Percentiles rank a stretch among this genome's conserved stretches.
Evolutionary conservation across 2,888 invertebrate genomes (phyloP).

Genomic region (Rotaria magnacalcarata): DNA sequence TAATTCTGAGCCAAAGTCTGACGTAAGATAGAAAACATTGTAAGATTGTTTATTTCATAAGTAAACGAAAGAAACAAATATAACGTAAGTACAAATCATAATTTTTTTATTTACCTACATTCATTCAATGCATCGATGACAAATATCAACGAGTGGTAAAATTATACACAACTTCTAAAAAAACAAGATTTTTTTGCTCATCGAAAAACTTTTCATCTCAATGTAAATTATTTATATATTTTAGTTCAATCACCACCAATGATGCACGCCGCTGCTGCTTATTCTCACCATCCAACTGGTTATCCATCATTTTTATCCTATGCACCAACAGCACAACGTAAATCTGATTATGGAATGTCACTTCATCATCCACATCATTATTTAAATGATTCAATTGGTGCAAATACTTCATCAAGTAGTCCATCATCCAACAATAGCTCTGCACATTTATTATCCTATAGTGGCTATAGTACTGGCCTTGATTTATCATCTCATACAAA

Average conservation of each 20-base stretch:
- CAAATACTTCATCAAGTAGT: conserved; percentile 20
- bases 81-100: conserved; percentile 23
- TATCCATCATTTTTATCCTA: too few relatives aligned
- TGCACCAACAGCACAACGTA: not conserved
- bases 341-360: conserved; percentile 22
- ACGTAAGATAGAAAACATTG: not conserved
- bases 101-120: not conserved
- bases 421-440: not conserved
- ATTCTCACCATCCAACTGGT: too few relatives aligned
- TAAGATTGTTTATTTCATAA: not conserved
- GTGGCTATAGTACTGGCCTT: too few relatives aligned
- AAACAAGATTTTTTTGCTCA: not conserved
- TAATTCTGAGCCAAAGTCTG: conserved; percentile 1
- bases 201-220: not conserved
- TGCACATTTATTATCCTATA: too few relatives aligned
- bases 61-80: conserved; percentile 15
- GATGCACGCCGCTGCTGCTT: too few relatives aligned
- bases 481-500: too few relatives aligned
- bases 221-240: too few relatives aligned
- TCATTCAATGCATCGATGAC: not conserved
- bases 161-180: not conserved
- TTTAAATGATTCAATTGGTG: conserved; percentile 22
- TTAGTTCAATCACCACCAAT: too few relatives aligned
- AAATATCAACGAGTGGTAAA: not conserved
- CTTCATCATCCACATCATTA: conserved; percentile 31